phyloP scores from a whole-genome alignment of 2,888 invertebrate species.

The Rosalia funebris region DNA sequence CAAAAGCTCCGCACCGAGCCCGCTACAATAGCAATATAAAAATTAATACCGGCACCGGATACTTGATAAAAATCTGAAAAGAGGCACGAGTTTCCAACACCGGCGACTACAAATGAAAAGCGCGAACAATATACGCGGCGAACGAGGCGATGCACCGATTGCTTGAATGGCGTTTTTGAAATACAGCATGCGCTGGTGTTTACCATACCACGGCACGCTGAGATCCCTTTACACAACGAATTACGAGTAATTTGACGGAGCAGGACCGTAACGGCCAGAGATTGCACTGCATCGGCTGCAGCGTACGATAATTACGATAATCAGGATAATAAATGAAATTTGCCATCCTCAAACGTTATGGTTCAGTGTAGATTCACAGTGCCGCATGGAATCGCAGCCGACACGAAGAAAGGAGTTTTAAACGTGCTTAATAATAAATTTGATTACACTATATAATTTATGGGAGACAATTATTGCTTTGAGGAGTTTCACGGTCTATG shows the following conservation, averaged over 20 bases:
- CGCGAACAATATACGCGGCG: slow-evolving; percentile 16
- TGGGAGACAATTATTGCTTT: too few relatives aligned
- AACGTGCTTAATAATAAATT: too few relatives aligned
- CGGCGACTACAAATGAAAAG: slow-evolving; percentile 15
- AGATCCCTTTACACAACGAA: slow-evolving; percentile 18
- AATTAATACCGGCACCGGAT: slow-evolving; percentile 17
- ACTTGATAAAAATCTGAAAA: slow-evolving; percentile 15
- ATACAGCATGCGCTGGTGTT: slow-evolving; percentile 24
- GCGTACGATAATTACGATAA: too few relatives aligned
- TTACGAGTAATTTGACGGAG: slow-evolving; percentile 7
- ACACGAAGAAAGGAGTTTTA: too few relatives aligned
- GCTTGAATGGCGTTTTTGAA: slow-evolving; percentile 19
- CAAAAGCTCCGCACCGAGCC: slow-evolving; percentile 3
- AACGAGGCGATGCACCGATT: slow-evolving; percentile 11
- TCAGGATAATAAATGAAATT: too few relatives aligned
- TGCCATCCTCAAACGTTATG: too few relatives aligned
- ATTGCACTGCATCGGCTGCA: too few relatives aligned
- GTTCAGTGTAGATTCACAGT: too few relatives aligned
- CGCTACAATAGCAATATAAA: background rate
- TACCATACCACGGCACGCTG: slow-evolving; percentile 18
- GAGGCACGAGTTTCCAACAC: background rate
- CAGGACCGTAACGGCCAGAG: slow-evolving; percentile 23
- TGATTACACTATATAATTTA: too few relatives aligned
- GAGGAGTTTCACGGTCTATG: too few relatives aligned
- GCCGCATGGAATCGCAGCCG: too few relatives aligned